phyloP scores from a whole-genome alignment of 2,797 vertebrate species.

The Myotis findleyi region DNA sequence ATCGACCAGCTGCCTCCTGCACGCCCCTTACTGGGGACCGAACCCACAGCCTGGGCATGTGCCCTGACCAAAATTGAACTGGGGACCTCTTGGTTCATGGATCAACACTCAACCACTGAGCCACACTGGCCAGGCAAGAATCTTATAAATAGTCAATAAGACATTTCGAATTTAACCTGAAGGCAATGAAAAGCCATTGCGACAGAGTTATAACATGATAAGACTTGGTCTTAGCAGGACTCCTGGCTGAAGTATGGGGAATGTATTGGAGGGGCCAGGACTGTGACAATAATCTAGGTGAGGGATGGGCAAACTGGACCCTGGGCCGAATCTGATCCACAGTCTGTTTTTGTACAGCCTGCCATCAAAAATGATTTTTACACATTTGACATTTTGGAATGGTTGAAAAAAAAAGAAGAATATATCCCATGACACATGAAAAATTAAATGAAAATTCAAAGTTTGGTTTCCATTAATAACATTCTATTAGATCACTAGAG shows the following conservation, averaged over 20 bases:
- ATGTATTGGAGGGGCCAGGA: no score
- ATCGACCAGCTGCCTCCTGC: no score
- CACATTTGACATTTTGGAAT: neutral
- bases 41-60: no score
- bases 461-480: conserved; percentile 17
- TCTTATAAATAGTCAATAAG: neutral
- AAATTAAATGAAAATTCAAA: conserved; percentile 34
- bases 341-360: neutral
- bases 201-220: neutral
- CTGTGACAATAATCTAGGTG: neutral
- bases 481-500: neutral
- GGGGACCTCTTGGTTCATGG: no score
- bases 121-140: neutral
- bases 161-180: neutral
- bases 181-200: neutral
- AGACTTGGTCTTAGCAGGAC: neutral
- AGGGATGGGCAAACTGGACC: neutral
- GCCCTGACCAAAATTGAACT: no score
- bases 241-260: neutral
- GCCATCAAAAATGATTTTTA: neutral
- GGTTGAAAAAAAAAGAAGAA: neutral
- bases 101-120: no score
- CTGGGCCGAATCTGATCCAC: neutral
- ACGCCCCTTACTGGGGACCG: no score
- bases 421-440: neutral